Percentiles rank a stretch among this genome's conserved stretches.
phyloP scores from a whole-genome alignment of 2,113 vertebrate species.

The Choloepus hoffmanni region DNA sequence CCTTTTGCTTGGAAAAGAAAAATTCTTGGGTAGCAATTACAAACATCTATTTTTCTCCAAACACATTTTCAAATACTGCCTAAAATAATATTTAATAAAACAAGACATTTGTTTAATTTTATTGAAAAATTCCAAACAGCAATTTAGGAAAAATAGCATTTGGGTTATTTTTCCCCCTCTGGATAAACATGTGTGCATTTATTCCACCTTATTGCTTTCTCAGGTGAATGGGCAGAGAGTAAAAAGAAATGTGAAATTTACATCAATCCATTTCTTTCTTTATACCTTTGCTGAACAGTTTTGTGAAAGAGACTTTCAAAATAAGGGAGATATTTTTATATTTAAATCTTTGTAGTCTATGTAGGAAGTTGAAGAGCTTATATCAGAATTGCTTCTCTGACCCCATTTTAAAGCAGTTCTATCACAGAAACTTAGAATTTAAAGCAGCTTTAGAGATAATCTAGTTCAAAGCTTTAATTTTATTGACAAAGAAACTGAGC shows the following conservation, averaged over 20 bases:
- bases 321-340: not conserved
- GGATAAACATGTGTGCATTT: not conserved
- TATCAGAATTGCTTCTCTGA: not conserved
- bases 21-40: not conserved
- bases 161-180: not conserved
- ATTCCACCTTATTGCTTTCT: not conserved
- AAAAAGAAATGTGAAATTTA: not conserved
- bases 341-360: not conserved
- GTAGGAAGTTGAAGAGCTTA: not conserved
- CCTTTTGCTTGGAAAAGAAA: not conserved
- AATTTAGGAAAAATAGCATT: not conserved
- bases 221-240: not conserved
- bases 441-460: not conserved
- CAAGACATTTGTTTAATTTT: not conserved
- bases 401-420: not conserved
- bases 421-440: not conserved
- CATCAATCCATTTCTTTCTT: not conserved
- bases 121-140: not conserved
- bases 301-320: not conserved
- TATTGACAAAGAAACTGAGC: not conserved
- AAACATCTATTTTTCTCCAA: not conserved
- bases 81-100: slow-evolving; percentile 1
- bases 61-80: not conserved
- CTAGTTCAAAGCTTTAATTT: not conserved
- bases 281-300: not conserved